These are phyloP conservation scores for Amphilophus citrinellus DNA, from an alignment of 2,113 vertebrate species.

Conservation along the genomic window DNA sequence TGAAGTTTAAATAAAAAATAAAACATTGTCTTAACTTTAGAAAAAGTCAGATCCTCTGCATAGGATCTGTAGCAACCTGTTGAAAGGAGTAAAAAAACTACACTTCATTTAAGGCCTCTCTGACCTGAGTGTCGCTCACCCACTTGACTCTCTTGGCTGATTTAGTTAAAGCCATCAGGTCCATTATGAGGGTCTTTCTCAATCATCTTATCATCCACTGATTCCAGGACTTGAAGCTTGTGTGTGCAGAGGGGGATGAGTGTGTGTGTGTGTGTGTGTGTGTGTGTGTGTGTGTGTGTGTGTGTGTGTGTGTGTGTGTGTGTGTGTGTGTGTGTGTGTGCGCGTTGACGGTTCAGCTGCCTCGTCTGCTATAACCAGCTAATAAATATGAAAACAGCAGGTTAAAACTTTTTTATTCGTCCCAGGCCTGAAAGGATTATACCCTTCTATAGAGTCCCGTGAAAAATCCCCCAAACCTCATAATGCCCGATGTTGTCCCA, in stretches of 20 bases:
- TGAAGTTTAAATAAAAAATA: not conserved
- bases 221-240: conserved; percentile 42
- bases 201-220: conserved; percentile 18
- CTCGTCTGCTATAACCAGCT: conserved; percentile 83
- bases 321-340: conserved; percentile 1
- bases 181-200: conserved; percentile 16
- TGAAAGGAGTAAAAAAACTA: conserved; percentile 12
- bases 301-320: conserved; percentile 23
- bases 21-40: not conserved
- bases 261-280: not conserved
- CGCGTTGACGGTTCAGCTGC: conserved; percentile 80
- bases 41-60: not conserved
- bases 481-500: conserved; percentile 90
- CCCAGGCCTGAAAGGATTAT: conserved; percentile 87
- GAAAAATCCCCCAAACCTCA: conserved; percentile 90
- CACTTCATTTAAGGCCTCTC: not conserved
- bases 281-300: not conserved
- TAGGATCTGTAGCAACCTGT: conserved; percentile 35
- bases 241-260: not conserved
- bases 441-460: conserved; percentile 89
- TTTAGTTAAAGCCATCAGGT: conserved; percentile 55
- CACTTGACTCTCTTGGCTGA: conserved; percentile 65
- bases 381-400: conserved; percentile 90
- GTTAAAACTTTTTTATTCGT: conserved; percentile 86
- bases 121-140: conserved; percentile 28